Evolutionary conservation across 2,888 invertebrate species (phyloP).

Genomic region (Himalopsyche anomala): DNA sequence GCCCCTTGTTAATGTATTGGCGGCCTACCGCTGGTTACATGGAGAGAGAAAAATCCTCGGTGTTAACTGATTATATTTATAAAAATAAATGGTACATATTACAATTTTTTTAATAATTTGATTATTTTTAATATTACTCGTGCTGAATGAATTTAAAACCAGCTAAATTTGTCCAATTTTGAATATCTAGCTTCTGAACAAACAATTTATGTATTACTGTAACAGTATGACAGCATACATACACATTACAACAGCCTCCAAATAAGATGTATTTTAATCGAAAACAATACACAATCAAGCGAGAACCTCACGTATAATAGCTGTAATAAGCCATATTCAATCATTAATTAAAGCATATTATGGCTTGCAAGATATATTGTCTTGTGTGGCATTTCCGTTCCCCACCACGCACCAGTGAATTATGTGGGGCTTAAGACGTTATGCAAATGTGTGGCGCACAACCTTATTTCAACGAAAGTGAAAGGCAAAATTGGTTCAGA

Average conservation of each 20-base stretch:
- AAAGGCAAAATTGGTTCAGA: constrained; percentile 40
- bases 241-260: neutral
- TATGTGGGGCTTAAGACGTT: constrained; percentile 43
- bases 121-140: too few relatives aligned
- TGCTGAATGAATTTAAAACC: too few relatives aligned
- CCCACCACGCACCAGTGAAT: neutral
- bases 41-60: too few relatives aligned
- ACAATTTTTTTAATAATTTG: too few relatives aligned
- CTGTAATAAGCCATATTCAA: neutral
- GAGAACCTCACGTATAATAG: neutral
- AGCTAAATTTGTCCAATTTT: neutral
- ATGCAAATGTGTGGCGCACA: constrained; percentile 9
- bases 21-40: too few relatives aligned
- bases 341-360: constrained; percentile 1
- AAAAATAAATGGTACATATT: too few relatives aligned
- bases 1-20: too few relatives aligned
- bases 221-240: neutral
- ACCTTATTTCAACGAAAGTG: constrained; percentile 44
- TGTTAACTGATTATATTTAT: too few relatives aligned
- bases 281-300: constrained; percentile 18
- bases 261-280: neutral
- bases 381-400: constrained; percentile 11
- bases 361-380: neutral
- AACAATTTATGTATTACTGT: neutral
- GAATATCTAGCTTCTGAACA: neutral